These are phyloP conservation scores for Solenodon paradoxus DNA, from an alignment of 2,113 vertebrate species.

Conservation along the genomic window DNA sequence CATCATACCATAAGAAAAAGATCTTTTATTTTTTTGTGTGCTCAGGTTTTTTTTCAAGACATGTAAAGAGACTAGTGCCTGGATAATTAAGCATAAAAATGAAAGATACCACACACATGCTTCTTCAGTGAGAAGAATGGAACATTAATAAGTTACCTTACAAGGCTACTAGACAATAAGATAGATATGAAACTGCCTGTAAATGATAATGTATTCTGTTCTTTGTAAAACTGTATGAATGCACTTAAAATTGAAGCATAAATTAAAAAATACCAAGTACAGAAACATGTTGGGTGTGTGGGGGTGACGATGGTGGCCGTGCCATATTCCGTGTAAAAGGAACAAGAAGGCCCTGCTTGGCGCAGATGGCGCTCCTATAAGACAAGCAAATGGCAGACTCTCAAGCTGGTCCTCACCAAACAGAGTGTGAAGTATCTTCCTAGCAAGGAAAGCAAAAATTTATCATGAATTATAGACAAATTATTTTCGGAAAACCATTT, in stretches of 20 bases:
- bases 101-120: neutral
- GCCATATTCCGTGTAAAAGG: neutral
- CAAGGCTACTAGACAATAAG: neutral
- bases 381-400: neutral
- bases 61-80: neutral
- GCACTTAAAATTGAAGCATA: neutral
- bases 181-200: neutral
- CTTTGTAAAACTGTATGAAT: neutral
- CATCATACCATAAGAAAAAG: neutral
- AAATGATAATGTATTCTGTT: neutral
- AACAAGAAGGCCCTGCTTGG: neutral
- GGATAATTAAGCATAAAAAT: neutral
- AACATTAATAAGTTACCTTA: neutral
- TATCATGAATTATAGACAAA: constrained; percentile 1
- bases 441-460: constrained; percentile 3
- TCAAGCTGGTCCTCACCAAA: neutral
- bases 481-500: neutral
- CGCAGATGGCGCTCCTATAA: neutral
- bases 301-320: neutral
- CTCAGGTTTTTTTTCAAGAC: neutral
- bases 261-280: constrained; percentile 18
- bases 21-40: neutral
- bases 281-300: neutral
- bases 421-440: neutral
- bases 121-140: constrained; percentile 21